phyloP scores from a whole-genome alignment of 2,888 invertebrate species.

The Cerastis leucographa region DNA sequence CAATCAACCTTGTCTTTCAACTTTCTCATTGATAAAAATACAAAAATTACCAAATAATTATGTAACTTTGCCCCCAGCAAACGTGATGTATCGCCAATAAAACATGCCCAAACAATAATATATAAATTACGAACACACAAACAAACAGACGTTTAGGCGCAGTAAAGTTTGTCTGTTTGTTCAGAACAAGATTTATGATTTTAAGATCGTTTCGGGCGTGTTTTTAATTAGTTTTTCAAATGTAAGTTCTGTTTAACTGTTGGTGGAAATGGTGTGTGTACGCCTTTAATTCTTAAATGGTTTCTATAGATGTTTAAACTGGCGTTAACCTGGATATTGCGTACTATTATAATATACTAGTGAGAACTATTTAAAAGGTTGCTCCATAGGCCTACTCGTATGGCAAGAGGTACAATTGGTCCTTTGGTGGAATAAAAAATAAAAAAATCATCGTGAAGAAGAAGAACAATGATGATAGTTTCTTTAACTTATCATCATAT shows the following conservation, averaged over 20 bases:
- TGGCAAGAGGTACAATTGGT: too few species aligned
- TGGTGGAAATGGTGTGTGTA: slow-evolving; percentile 13
- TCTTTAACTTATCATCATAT: too few species aligned
- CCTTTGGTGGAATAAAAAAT: too few species aligned
- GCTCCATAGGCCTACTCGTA: too few species aligned
- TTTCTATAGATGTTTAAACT: neutral
- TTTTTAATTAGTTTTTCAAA: slow-evolving; percentile 62
- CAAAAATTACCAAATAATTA: slow-evolving; percentile 32
- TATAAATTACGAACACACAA: slow-evolving; percentile 56
- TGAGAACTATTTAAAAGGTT: too few species aligned
- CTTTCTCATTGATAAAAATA: slow-evolving; percentile 1
- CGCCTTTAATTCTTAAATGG: slow-evolving; percentile 4
- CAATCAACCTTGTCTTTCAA: too few species aligned
- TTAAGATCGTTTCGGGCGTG: slow-evolving; percentile 46
- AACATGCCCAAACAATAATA: slow-evolving; percentile 54
- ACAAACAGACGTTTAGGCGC: slow-evolving; percentile 56
- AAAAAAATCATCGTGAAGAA: too few species aligned
- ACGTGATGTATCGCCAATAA: slow-evolving; percentile 25
- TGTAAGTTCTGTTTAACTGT: slow-evolving; percentile 3
- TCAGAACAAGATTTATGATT: slow-evolving; percentile 60
- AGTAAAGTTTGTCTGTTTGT: slow-evolving; percentile 50
- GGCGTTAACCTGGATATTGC: too few species aligned
- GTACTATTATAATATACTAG: too few species aligned
- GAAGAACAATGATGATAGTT: too few species aligned
- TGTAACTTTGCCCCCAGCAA: slow-evolving; percentile 17